Conservation (phyloP, 2,113 vertebrate species). For the Trogon surrucura region DNA sequence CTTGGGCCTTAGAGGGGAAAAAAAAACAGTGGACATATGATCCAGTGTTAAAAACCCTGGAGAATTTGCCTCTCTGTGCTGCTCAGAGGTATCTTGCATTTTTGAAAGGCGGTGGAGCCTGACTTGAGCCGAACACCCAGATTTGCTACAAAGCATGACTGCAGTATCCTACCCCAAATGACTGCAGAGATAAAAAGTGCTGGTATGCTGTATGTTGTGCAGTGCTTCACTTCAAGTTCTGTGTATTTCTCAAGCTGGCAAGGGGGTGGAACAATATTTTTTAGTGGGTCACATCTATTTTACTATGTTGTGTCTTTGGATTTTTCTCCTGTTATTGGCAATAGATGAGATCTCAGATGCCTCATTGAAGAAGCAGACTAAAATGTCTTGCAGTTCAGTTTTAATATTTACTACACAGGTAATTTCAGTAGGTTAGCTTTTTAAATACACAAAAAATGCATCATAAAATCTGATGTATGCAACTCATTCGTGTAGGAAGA, state of each 20-base stretch:
- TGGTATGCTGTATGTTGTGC: not conserved
- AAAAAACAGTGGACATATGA: not conserved
- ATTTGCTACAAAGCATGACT: not conserved
- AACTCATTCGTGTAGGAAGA: not conserved
- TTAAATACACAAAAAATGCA: not conserved
- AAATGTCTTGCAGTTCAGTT: not conserved
- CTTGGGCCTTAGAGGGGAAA: not conserved
- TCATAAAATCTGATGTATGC: not conserved
- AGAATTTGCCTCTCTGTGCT: not conserved
- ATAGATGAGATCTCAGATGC: not conserved
- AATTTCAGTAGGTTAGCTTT: not conserved
- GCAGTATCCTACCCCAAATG: not conserved
- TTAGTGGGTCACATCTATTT: not conserved
- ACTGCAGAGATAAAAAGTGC: not conserved
- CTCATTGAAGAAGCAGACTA: not conserved
- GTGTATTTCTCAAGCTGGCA: not conserved
- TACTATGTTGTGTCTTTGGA: not conserved
- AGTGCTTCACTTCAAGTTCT: not conserved
- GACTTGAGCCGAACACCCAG: not conserved
- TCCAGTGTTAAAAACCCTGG: not conserved
- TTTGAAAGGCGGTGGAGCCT: not conserved
- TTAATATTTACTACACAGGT: not conserved
- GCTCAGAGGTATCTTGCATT: not conserved
- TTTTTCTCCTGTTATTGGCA: not conserved
- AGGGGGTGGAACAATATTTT: not conserved